phyloP scores from a whole-genome alignment of 2,797 vertebrate genomes.

The Microcaecilia unicolor region DNA sequence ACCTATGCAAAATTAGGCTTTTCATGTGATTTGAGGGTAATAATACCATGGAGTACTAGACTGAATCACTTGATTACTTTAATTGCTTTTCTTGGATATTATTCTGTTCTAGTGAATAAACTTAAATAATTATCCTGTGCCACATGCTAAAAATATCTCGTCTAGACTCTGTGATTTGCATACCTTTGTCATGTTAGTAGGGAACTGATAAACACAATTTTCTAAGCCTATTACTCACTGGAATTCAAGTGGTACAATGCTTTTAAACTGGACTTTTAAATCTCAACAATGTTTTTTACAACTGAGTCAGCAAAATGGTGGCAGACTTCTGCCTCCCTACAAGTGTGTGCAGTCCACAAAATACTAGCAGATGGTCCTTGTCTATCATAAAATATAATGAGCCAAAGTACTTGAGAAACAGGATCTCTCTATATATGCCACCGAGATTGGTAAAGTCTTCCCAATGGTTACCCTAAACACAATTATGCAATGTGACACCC shows the following conservation, averaged over 20 bases:
- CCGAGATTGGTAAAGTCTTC: too few relatives aligned
- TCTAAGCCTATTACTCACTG: too few relatives aligned
- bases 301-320: slow-evolving; percentile 32
- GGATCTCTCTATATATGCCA: too few relatives aligned
- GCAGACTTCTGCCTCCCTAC: slow-evolving; percentile 22
- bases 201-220: slow-evolving; percentile 3
- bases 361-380: not conserved
- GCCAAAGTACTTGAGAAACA: too few relatives aligned
- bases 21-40: slow-evolving; percentile 12
- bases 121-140: slow-evolving; percentile 8
- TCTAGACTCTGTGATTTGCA: slow-evolving; percentile 2
- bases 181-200: slow-evolving; percentile 8
- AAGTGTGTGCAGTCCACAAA: slow-evolving; percentile 14
- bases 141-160: slow-evolving; percentile 2
- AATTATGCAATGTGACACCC: too few relatives aligned
- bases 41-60: slow-evolving; percentile 10
- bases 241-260: slow-evolving; percentile 6
- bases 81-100: slow-evolving; percentile 18
- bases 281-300: slow-evolving; percentile 12
- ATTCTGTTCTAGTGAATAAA: slow-evolving; percentile 14
- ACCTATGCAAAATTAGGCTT: too few relatives aligned
- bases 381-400: slow-evolving; percentile 26
- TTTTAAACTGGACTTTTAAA: slow-evolving; percentile 23
- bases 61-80: slow-evolving; percentile 8
- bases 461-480: too few relatives aligned